Evolutionary conservation across 2,113 vertebrate species (phyloP), one percentile per base, ranked within the genome.

Genomic region (Ailuropoda melanoleuca): DNA sequence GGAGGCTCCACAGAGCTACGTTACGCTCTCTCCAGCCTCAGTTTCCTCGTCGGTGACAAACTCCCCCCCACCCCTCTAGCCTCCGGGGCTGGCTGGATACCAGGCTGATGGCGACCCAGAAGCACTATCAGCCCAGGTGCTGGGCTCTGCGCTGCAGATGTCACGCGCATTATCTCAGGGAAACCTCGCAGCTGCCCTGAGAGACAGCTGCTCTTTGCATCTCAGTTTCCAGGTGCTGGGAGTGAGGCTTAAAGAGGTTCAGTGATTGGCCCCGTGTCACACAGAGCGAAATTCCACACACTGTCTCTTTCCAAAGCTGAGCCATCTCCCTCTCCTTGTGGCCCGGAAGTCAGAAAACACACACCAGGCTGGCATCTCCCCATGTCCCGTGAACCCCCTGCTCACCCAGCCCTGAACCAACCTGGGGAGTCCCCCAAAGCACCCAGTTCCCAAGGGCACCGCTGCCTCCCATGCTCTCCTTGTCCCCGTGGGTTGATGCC

Each of bases 131-230:
- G 8, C 60, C 58, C 4, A 0, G 14, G 55, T 2, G 9, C 64
- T 23, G 21, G 64, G 56, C 26, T 74, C 21, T 78, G 23, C 26
- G 29, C 55, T 31, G 68, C 6, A 8, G 29, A 12, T 1, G 2
- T 37, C 39, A 26, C 8, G 0, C 1, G 0, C 0, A 1, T 70
- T 24, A 37, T 34, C 11, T 64, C 46, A 1, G 4, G 31, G 62
- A 84, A 95, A 17, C 29, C 58, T 58, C 15, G 10, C 55, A 17
- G 21, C 4, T 4, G 81, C 56, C 18, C 26, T 0, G 0, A 9
- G 26, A 39, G 21, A n/a, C 24, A 62, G 26, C 21, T 14, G 1
- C 19, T 34, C 4, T 64, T 39, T 31, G 50, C 31, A 34, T 62
- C 60, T 96, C 24, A 14, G 10, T 74, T 93, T 83, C 68, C 77